Evolutionary conservation across 2,888 invertebrate genomes (phyloP), one percentile per base, ranked within the genome.

Genomic region (Taphrorychus bicolor): DNA sequence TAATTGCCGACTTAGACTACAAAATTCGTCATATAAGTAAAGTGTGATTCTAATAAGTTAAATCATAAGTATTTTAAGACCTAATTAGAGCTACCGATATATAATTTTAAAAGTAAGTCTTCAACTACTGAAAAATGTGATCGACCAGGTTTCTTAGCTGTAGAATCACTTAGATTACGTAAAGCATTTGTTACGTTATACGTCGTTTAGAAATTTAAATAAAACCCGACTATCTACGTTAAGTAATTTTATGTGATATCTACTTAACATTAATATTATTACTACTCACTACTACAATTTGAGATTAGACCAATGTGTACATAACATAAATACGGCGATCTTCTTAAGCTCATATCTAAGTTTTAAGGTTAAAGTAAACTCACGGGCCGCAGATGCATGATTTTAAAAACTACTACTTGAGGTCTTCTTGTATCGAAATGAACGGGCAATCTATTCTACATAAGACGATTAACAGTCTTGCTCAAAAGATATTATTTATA

Each of bases 401-500:
- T 59, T 65, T 65, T 59, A 45, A 59, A 65, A 59, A 53, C 40
- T 53, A 65, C 64, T 24, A 2, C 48, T 57, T 23, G 41, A n/a
- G 41, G 41, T 14, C 51, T 51, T 41, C 57, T 64, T 64, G 63
- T 64, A 51, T 41, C 5, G 41, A 41, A 64, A 49, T 48, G 56
- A 11, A 22, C 22, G 64, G 64, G 32, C 64, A n/a, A 23, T 45
- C 58, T 52, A 63, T 18, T 45, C 53, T 61, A 49, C 58, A 53
- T 68, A 62, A 68, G 63, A 61, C 7, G 60, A 61, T 60, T 66
- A 61, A 66, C 66, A 66, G 63, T 59, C 63, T 80, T 80, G 80
- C 80, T 80, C 80, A 80, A 80, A 75, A 76, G 76, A 78, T 78
- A 78, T 80, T 79, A 78, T 51, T 51, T 51, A n/a, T 19, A 18